Percentiles rank a stretch among this genome's conserved stretches.
phyloP scores from a whole-genome alignment of 2,888 invertebrate species.

The Pherbina coryleti region DNA sequence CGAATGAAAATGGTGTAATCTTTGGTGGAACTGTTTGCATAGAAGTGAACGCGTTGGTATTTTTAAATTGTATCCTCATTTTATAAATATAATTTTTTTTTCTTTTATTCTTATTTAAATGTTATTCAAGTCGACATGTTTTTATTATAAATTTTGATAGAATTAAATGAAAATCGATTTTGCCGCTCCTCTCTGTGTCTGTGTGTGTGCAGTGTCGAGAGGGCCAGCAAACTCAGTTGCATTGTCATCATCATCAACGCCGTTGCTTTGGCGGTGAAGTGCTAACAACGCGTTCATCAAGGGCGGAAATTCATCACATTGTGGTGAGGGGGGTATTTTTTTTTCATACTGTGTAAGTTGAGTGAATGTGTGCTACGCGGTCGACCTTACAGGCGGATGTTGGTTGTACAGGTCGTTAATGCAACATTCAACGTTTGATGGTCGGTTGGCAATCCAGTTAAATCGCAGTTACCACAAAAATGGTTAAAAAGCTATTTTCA shows the following conservation, averaged over 20 bases:
- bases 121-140: too few species aligned
- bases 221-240: not conserved
- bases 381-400: constrained; percentile 34
- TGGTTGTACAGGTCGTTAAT: not conserved
- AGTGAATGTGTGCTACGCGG: constrained; percentile 49
- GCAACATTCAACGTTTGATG: not conserved
- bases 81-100: not conserved
- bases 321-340: constrained; percentile 45
- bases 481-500: constrained; percentile 23
- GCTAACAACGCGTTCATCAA: constrained; percentile 34
- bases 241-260: too few species aligned
- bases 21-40: constrained; percentile 73
- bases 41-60: constrained; percentile 42
- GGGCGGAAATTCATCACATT: constrained; percentile 10
- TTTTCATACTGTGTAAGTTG: constrained; percentile 9
- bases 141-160: too few species aligned
- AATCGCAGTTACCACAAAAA: constrained; percentile 5
- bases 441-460: not conserved
- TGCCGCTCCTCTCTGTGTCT: too few species aligned
- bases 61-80: not conserved
- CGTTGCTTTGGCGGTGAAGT: not conserved
- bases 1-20: constrained; percentile 77
- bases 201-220: not conserved
- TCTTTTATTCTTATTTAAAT: not conserved
- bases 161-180: too few species aligned